Evolutionary conservation across 2,113 vertebrate species (phyloP), one percentile per base, ranked within the genome.

Genomic region (Callospermophilus lateralis): DNA sequence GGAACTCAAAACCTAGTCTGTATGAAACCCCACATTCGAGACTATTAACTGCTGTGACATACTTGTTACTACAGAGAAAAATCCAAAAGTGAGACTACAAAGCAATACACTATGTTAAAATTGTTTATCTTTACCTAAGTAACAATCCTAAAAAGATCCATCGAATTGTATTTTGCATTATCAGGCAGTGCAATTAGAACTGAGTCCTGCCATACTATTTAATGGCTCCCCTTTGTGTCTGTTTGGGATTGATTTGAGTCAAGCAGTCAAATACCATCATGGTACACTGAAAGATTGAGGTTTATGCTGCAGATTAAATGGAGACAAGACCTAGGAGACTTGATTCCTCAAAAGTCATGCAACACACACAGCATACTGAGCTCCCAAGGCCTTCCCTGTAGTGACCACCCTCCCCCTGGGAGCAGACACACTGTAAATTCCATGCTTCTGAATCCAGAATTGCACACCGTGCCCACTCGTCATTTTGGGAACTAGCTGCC

Each of bases 111-210:
- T 61, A 70, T 34, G 9, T 77, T 93, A 51, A 93, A 96, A 42
- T 61, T 55, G 53, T 20, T 2, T 63, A 58, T 81, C 79, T 80
- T 86, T 92, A 86, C 30, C 45, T 78, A 84, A 53, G 34, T 86
- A 17, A 85, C 67, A 73, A 74, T 86, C 24, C 86, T 79, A 39
- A 93, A 86, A 86, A 89, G 94, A 87, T n/a, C n/a, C 68, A 80
- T 77, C 10, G 2, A 84, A 86, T 11, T 17, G 63, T 93, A 84
- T 70, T 24, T 63, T 68, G 24, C 32, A 68, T 83, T 30, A 68
- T 51, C 1, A 9, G 68, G 55, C 15, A n/a, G 22, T 53, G 16
- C 16, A 34, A 17, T 53, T 48, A 58, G 42, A 84, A 84, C 51
- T 28, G 26, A 73, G 28, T 80, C 65, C 55, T 58, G 45, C 12